Base-by-base conservation (phyloP, 2,797 vertebrate genomes). In the Oryzias dopingdopingensis region DNA sequence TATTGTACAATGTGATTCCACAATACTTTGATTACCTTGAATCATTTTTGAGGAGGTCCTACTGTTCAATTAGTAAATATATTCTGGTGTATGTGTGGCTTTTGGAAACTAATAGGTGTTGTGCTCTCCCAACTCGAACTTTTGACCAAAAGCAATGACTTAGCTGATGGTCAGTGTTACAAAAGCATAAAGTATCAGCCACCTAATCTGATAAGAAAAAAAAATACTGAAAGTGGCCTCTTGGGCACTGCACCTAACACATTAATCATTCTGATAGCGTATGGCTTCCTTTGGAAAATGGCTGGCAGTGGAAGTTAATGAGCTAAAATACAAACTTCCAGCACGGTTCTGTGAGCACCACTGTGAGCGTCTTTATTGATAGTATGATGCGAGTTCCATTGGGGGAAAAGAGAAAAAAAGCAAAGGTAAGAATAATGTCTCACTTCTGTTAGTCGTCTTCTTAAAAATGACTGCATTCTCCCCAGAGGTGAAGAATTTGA, bases 401-500 rank as follows among this genome's bases (percentile, higher is more conserved):
- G 5, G 49, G 64, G 40, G 55, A 55, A 23, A 4, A 60, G 42
- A 16, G 45, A 62, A 20, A 49, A 37, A 15, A 4, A 7, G 40
- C 49, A 49, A 26, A 23, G 62, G 18, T 50, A 59, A 46, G 59
- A 47, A 14, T 45, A 42, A 57, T 5, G 48, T 70, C 92, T 91
- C 84, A 94, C 94, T 91, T 76, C 93, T 96, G 81, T 92, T 90
- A 8, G 93, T 95, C 2, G 92, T 93, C 85, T 93, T 94, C 80
- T 93, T 92, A 85, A 96, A 95, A 74, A 96, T 92, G 59, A 77
- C 88, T 1, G 93, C 92, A n/a, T 94, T 95, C 63, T 95, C 93
- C 67, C 94, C 94, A 2, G 94, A 95, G 56, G 94, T 96, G 86
- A 96, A 95, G 90, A 96, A 95, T 81, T 94, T 96, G 82, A 96